Base-by-base conservation (phyloP, 2,888 invertebrate genomes). In the Odontocolon sp. region DNA sequence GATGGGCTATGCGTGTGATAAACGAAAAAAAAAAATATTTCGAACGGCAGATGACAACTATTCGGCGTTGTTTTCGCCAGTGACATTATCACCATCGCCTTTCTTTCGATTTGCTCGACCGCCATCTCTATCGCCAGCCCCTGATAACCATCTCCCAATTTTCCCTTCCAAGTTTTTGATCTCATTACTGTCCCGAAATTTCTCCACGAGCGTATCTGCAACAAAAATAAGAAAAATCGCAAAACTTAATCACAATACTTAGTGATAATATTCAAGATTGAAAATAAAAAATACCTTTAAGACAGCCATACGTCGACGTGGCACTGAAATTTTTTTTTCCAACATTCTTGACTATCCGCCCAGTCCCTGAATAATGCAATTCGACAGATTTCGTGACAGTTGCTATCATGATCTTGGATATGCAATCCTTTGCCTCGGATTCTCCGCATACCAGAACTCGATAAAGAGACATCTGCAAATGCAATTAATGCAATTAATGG, bases 391-490 rank as follows among this genome's bases (percentile, higher is more conserved):
- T 59, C 0, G 52, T 47, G 5, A 73, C 16, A 11, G 66, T 73
- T 59, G 73, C 57, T 1, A 11, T 3, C 66, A 73, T 73, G 3
- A 67, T 67, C 18, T 73, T 73, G 0, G 31, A 5, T 14, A 73
- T 66, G 31, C 57, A 67, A 31, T 23, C 59, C 40, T 67, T 66
- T 26, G 47, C 45, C 21, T 3, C 8, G 18, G 33, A 28, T 72
- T 54, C 45, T 23, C 72, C 72, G 45, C 64, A 40, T 8, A 72
- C 57, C 47, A 72, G 21, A 23, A 47, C 40, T 8, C 72, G 64
- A 56, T 72, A 72, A 36, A 72, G 56, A 33, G 64, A 40, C 40
- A 64, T 64, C 72, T 72, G 47, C 28, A 45, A 72, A 57, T 40
- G 47, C 1, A 57, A 57, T 47, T 18, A 26, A 66, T 36, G 33